These are phyloP conservation scores for Oligia strigilis DNA, from an alignment of 2,888 invertebrate species.

Conservation along the genomic window DNA sequence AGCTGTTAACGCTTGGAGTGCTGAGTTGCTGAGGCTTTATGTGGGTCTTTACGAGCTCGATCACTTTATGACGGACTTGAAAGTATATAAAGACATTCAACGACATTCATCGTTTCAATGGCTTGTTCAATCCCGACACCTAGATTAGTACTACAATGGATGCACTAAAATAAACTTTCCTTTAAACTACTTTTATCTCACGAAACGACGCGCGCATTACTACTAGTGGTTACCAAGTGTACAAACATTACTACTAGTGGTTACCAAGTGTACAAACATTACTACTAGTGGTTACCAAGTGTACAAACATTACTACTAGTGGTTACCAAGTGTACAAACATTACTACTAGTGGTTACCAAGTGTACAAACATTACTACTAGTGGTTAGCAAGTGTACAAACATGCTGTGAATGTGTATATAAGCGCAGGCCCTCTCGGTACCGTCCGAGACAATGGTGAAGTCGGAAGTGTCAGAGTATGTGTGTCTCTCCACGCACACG, in stretches of 20 bases:
- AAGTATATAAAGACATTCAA: not conserved
- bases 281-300: not conserved
- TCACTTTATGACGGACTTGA: conserved; percentile 7
- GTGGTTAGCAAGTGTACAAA: not conserved
- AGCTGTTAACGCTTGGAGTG: conserved; percentile 1
- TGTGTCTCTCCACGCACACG: too few relatives aligned
- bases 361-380: not conserved
- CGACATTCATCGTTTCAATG: not conserved
- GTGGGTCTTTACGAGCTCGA: conserved; percentile 34
- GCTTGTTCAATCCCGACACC: not conserved
- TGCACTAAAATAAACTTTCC: not conserved
- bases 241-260: not conserved
- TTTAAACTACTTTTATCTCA: too few relatives aligned
- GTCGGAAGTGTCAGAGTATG: not conserved
- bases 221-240: not conserved
- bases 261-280: not conserved
- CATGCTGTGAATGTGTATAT: not conserved
- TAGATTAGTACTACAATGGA: not conserved
- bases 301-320: not conserved
- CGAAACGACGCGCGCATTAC: not conserved
- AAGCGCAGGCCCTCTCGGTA: not conserved
- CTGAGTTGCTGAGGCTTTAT: conserved; percentile 17
- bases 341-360: too few relatives aligned
- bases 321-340: not conserved
- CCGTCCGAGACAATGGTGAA: not conserved